Evolutionary conservation across 2,797 vertebrate species (phyloP), one percentile per base, ranked within the genome.

Genomic region (Sus cebifrons): DNA sequence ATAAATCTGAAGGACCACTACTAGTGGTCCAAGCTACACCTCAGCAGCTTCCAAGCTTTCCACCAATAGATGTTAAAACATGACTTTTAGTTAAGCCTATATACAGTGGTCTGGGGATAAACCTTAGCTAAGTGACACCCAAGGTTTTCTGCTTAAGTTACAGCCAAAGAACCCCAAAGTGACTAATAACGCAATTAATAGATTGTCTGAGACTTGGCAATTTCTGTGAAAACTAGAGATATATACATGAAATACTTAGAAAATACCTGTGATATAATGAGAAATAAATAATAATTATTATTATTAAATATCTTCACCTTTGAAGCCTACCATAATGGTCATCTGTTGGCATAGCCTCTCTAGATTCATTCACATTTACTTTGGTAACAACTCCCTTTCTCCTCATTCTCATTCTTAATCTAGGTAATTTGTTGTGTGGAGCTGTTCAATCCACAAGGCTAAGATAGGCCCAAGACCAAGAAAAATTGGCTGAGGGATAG

Each of bases 361-460:
- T 93, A 87, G 32, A 77, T 73, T n/a, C 29, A 58, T 64, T 83
- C 49, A 71, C 23, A 56, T 77, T 77, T 58, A 94, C 62, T 88
- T 88, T 73, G 21, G n/a, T 56, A 36, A 85, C 1, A 40, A 68
- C 10, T 36, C 32, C 32, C 85, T 1, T 32, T 62, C 65, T 81
- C 29, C 54, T 77, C 44, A 6, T 70, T 91, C 60, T 94, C 5
- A 49, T 2, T 86, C 29, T 95, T 40, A 82, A 13, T 85, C 78
- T 74, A 67, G 10, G 25, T 84, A 49, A 68, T 81, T 64, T 89
- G 40, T 27, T 85, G 23, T 56, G 27, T 71, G 16, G 27, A 14
- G 7, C 32, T 86, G n/a, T 17, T 32, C 40, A 74, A 13, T 65
- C 36, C 9, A 68, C 10, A 62, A n/a, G 1, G 25, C 56, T n/a